These are phyloP conservation scores for Drosophila affinis DNA, from an alignment of 2,888 invertebrate genomes.

Conservation along the genomic window DNA sequence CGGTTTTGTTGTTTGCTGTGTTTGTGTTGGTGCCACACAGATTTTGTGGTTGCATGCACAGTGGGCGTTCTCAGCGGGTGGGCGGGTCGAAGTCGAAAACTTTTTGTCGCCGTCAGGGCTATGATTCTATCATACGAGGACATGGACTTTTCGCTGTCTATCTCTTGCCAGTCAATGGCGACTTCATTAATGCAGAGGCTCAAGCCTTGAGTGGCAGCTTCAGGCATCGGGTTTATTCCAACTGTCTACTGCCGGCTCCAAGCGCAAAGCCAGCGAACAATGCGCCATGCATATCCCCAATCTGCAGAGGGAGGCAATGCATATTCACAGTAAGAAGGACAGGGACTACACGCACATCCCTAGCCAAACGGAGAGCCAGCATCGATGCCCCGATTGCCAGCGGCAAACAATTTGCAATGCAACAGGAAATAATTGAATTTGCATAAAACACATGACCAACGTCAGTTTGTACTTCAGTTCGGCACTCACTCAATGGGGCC, in stretches of 20 bases:
- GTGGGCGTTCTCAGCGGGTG: constrained; percentile 14
- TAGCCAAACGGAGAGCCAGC: not conserved
- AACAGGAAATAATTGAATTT: constrained; percentile 78
- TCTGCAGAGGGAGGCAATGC: constrained; percentile 26
- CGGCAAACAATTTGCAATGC: constrained; percentile 68
- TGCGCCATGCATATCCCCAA: constrained; percentile 7
- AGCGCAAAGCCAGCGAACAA: not conserved
- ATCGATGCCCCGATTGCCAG: constrained; percentile 42
- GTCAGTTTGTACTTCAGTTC: constrained; percentile 34
- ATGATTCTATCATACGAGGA: constrained; percentile 12
- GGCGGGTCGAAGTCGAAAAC: constrained; percentile 25
- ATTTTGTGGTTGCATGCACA: constrained; percentile 66
- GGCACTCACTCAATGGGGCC: constrained; percentile 27
- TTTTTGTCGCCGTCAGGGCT: constrained; percentile 3
- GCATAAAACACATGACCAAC: constrained; percentile 72
- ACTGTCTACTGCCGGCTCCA: not conserved
- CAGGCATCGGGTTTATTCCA: constrained; percentile 18
- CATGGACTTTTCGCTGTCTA: not conserved
- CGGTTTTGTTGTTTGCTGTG: constrained; percentile 58
- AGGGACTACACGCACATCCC: not conserved
- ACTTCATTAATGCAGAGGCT: constrained; percentile 44
- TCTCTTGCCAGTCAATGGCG: constrained; percentile 9
- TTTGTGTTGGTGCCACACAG: constrained; percentile 54
- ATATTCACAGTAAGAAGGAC: constrained; percentile 32
- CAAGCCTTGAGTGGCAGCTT: constrained; percentile 29